Evolutionary conservation across 1,140 invertebrate species (phyloP), one percentile per base, ranked within the genome.

Genomic region (Delia radicum): DNA sequence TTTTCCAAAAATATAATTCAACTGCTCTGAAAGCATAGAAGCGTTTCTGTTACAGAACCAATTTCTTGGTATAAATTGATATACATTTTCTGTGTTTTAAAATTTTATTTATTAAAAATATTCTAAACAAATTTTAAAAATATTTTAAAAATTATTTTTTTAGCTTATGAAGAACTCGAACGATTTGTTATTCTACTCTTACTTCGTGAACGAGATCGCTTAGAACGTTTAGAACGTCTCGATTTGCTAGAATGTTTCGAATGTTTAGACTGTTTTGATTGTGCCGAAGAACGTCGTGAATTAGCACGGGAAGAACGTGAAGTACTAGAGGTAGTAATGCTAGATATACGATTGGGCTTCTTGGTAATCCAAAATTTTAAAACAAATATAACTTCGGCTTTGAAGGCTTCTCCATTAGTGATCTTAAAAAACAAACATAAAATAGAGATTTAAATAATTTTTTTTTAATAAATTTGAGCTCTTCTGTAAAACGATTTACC

Each of bases 291-390:
- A 65, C 79, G 81, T n/a, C 80, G 76, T 3, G 82, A 84, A 0
- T 72, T 78, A 21, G 69, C 63, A 8, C 71, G 55, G 1, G 82
- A 84, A 0, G 82, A 89, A 1, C 78, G 48, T 24, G 81, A 31
- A 6, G 27, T n/a, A 6, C 18, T 21, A 31, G 27, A n/a, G 69
- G 75, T 78, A 31, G 73, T 80, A 12, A 69, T 69, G 18, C 80
- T 18, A 79, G 87, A 81, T 84, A 88, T 76, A 78, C 81, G 81
- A 5, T 91, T 90, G 0, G 91, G 90, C 78, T 93, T 93, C 29
- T 90, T 90, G n/a, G 89, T 88, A 21, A 89, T 88, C 87, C 89
- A 90, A 76, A 93, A 89, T 79, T 90, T 91, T 1, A 92, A 78
- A 0, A 89, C 90, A 79, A 93, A 93, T 46, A 84, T 87, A 0